Base-by-base conservation (phyloP, 1,140 invertebrate species). In the Plectus sambesii region DNA sequence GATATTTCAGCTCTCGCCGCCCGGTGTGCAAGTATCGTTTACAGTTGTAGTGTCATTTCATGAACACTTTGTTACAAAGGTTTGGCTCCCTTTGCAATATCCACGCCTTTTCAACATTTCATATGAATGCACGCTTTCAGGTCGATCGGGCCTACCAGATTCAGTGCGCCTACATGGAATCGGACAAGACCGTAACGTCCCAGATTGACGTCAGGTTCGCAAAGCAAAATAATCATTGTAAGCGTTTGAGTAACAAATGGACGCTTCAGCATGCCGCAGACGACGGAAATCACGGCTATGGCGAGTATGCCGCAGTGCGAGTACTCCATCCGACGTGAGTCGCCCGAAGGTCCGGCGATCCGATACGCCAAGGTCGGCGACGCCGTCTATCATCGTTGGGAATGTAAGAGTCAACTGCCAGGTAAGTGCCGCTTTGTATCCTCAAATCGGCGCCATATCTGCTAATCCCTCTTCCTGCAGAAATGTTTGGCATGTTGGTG, bases 351-450 rank as follows among this genome's bases (percentile, higher is more conserved):
- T 4, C 27, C 17, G 22, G n/a, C 53, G 3, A 15, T 38, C 9
- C 35, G 22, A 19, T 29, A 59, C 37, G 56, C 60, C 22, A 17
- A 33, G 22, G 57, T 58, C 15, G 56, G 56, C 3, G 52, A 59
- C 2, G 8, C 12, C 2, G 46, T 58, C 17, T 24, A 50, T 19
- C 56, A 58, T 42, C 24, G 39, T 15, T 58, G 56, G 56, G 25
- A 15, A 5, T 58, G 56, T 27, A 6, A 37, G 17, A 33, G 30
- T n/a, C 4, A 56, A 38, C 26, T 15, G 29, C 17, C 12, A 47
- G 12, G 8, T 8, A 6, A 23, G 56, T 27, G n/a, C n/a, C n/a
- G n/a, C n/a, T n/a, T n/a, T n/a, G n/a, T n/a, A n/a, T n/a, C n/a
- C n/a, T n/a, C n/a, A n/a, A n/a, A n/a, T n/a, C n/a, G n/a, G n/a